These are phyloP conservation scores for Cydia strobilella DNA, from an alignment of 1,140 invertebrate species.

Conservation along the genomic window DNA sequence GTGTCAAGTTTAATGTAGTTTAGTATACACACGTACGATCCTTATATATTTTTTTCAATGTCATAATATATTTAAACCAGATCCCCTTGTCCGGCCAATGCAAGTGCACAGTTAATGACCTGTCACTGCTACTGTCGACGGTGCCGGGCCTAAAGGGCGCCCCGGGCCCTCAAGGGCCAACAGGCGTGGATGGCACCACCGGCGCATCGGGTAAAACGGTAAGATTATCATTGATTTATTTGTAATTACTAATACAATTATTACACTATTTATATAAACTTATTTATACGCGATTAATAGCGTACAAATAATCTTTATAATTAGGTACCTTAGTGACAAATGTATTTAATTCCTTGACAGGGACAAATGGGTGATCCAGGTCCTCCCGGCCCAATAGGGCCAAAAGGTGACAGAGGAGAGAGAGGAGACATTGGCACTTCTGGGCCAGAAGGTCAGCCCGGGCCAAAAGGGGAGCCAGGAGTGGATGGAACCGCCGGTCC, in stretches of 20 bases:
- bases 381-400: slow-evolving; percentile 79
- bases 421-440: slow-evolving; percentile 82
- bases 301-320: too few species aligned
- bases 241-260: too few species aligned
- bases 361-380: slow-evolving; percentile 84
- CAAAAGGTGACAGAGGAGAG: slow-evolving; percentile 83
- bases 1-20: too few species aligned
- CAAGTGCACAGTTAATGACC: slow-evolving; percentile 63
- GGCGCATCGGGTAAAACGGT: slow-evolving; percentile 73
- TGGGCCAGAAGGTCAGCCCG: slow-evolving; percentile 85
- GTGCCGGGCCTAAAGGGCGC: slow-evolving; percentile 84
- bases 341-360: slow-evolving; percentile 39
- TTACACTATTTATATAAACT: too few species aligned
- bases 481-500: slow-evolving; percentile 84
- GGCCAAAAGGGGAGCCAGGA: slow-evolving; percentile 86
- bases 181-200: slow-evolving; percentile 81
- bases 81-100: slow-evolving; percentile 52
- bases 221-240: slow-evolving; percentile 26
- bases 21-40: too few species aligned
- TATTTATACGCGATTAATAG: too few species aligned
- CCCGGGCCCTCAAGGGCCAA: slow-evolving; percentile 83
- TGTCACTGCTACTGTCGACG: slow-evolving; percentile 72
- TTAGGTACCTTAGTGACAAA: too few species aligned
- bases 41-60: background rate
- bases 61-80: slow-evolving; percentile 36